Evolutionary conservation across 2,113 vertebrate species (phyloP), one percentile per base, ranked within the genome.

Genomic region (Tapirus terrestris): DNA sequence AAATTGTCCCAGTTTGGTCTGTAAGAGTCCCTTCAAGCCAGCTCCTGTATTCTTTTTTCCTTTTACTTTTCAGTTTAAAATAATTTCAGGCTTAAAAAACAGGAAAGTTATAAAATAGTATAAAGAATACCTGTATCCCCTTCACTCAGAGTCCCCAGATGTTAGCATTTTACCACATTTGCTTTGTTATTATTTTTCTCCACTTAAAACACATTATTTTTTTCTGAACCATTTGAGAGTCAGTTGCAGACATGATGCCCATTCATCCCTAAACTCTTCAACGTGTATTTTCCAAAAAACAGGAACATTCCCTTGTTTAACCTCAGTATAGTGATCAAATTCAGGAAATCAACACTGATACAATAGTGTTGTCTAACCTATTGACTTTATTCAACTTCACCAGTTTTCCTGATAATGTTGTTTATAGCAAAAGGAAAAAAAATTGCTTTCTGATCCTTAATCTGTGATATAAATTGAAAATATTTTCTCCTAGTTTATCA

Each of bases 181-280:
- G 56, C 20, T 86, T 86, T 94, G 85, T 70, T 25, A 17, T 77
- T 92, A 51, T 72, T 92, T 93, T 48, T 75, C 21, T 60, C 20
- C 31, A 20, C 0, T 1, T 48, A 14, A 72, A 72, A 72, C 10
- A 20, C 89, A 21, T 13, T 45, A 36, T 83, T 39, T 81, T 92
- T 82, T 87, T 60, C 20, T 87, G 56, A 86, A 67, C 33, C 20
- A 48, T 94, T 65, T 45, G 84, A 80, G 51, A 70, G 68, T 93
- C 70, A 79, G 21, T 73, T 86, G 75, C 31, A 91, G 56, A 73
- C 23, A 11, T 43, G 65, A 76, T 93, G 12, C 17, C 23, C 48
- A 79, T 95, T 58, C 65, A 56, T 63, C 56, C 43, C 65, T 75
- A 53, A 90, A 76, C 91, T 95, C 67, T 87, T 96, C 86, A 87